A percentile compares a stretch with the other conserved stretches of the same genome.
These are phyloP conservation scores for Chrysaora quinquecirrha DNA, from an alignment of 30 jellyfish, hydroid and myxozoan species.

Conservation along the genomic window DNA sequence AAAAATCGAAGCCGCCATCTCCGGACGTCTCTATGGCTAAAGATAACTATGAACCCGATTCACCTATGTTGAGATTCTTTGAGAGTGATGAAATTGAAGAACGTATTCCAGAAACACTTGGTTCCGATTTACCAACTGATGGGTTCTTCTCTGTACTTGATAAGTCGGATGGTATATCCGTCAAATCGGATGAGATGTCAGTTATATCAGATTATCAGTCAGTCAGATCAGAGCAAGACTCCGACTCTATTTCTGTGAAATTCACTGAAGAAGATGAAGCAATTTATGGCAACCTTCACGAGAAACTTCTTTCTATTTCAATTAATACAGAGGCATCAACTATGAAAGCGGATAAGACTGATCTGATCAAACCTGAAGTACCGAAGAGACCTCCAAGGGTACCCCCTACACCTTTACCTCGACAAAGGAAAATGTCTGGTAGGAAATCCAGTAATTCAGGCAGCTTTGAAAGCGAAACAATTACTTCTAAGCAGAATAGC, in stretches of 20 bases:
- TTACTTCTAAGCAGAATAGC: neutral
- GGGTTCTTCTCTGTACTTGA: neutral
- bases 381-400: slow-evolving; percentile 40
- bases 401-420: slow-evolving; percentile 15
- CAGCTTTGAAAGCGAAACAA: neutral
- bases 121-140: neutral
- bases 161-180: slow-evolving; percentile 8
- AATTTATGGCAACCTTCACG: neutral
- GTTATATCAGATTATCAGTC: slow-evolving; percentile 20
- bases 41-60: no score
- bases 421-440: neutral
- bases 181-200: slow-evolving; percentile 31
- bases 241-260: neutral
- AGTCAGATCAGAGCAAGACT: slow-evolving; percentile 12
- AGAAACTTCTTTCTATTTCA: neutral
- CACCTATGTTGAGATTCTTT: no score
- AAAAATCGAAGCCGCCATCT: no score
- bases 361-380: slow-evolving; percentile 21
- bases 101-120: slow-evolving; percentile 19
- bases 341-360: neutral
- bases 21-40: no score
- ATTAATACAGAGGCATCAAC: neutral
- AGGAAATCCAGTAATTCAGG: neutral
- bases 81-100: neutral
- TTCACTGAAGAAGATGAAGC: neutral